Evolutionary conservation across 2,888 invertebrate species (phyloP), one percentile per base, ranked within the genome.

Genomic region (Helleia helle): DNA sequence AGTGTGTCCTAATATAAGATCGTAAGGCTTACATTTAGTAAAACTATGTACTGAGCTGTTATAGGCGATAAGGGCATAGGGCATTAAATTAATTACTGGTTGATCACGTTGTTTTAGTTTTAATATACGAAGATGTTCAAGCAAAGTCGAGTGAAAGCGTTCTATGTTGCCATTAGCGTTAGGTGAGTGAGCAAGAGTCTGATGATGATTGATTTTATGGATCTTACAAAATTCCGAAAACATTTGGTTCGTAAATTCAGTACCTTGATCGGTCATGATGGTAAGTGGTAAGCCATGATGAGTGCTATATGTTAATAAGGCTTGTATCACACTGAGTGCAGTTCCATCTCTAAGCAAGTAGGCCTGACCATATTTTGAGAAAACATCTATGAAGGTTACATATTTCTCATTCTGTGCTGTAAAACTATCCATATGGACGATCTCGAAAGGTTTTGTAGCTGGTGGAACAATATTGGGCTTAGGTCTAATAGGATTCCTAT

Each of bases 121-220:
- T n/a, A n/a, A n/a, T n/a, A n/a, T n/a, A n/a, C n/a, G n/a, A n/a
- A n/a, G n/a, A n/a, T n/a, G n/a, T n/a, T n/a, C n/a, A n/a, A n/a
- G n/a, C 6, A 48, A 4, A 2, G 46, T 48, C 1, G 15, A 40
- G 26, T 50, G 50, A 9, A 49, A 44, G 5, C 51, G 7, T 14
- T 49, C 51, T 0, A 48, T 22, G 1, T 36, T 53, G 17, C 54
- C 55, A 11, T 50, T 39, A 5, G 54, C 53, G 44, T 49, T 13
- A 30, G 39, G 18, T 37, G 54, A 2, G 43, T 54, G 15, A 40
- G 48, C 12, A 41, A 49, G 9, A 36, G 47, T 22, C 22, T 24
- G 38, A 26, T 42, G 38, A 12, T 43, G 43, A 7, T 39, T 22
- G 1, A 39, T 43, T 25, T 27, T 44, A 6, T 52, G 26, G 4